Conservation (phyloP, 35 echinoderm and acorn worm species). For the Strongylocentrotus purpuratus region DNA sequence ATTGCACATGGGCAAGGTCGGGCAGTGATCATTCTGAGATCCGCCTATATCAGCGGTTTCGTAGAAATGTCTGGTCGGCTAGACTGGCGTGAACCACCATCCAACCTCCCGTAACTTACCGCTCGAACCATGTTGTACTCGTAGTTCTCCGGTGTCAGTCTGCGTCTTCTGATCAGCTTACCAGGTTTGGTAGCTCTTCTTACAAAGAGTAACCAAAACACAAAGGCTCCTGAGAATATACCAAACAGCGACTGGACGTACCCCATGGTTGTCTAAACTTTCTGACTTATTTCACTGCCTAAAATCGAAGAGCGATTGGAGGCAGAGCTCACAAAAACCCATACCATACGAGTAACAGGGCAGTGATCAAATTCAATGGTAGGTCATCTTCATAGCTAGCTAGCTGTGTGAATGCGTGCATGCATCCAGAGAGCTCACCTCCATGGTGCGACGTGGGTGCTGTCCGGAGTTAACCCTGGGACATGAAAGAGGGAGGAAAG, state of each 20-base stretch:
- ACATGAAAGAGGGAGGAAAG: no score
- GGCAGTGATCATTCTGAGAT: background rate
- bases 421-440: no score
- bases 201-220: conserved; percentile 30
- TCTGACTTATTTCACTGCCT: no score
- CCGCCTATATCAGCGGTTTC: background rate
- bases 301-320: no score
- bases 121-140: conserved; percentile 19
- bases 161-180: background rate
- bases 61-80: background rate
- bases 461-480: no score
- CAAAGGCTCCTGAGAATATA: conserved; percentile 26
- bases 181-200: background rate
- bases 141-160: background rate
- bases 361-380: no score
- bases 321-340: no score
- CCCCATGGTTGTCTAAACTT: background rate
- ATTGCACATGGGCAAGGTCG: no score
- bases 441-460: no score
- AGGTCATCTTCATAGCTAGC: no score
- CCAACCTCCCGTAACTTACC: conserved; percentile 23
- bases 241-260: conserved; percentile 3
- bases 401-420: no score
- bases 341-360: no score
- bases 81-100: background rate